Evolutionary conservation across 2,113 vertebrate genomes (phyloP), one percentile per base, ranked within the genome.

Genomic region (Nipponia nippon): DNA sequence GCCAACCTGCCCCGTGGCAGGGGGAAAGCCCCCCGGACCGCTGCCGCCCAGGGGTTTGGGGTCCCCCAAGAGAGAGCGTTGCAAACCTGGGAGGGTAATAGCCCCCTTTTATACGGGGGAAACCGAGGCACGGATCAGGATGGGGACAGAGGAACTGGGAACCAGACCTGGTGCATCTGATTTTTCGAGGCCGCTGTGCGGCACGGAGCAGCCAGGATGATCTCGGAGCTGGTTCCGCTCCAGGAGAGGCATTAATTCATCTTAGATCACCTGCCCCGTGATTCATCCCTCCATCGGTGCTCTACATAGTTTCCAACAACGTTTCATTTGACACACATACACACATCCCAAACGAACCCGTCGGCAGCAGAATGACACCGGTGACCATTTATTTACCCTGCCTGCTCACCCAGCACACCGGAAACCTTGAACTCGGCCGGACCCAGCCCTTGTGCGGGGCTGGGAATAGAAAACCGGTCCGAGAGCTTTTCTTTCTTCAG

Each of bases 51-150:
- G 26, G 17, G 34, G 19, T 0, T 32, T 4, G 30, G 46, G 5
- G 18, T 55, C 19, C 32, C n/a, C 7, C 15, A 11, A 2, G 30
- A 25, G 46, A 36, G 22, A 11, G 17, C 0, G 0, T 2, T 2
- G 11, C 21, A 8, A 61, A 21, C 49, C 16, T 0, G 1, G 10
- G 0, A 71, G 46, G 46, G 22, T 2, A 18, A 10, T 0, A 13
- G 6, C n/a, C 3, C 58, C 5, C 7, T 62, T 30, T 4, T 34
- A 7, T 1, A 0, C 5, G 0, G 19, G 76, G 79, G 87, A 89
- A 91, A 89, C 83, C 2, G 63, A 89, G 88, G 72, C 76, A 66
- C 1, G 0, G 44, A 6, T 22, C 23, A 1, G 38, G 20, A 5
- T 12, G 59, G 53, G 38, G 27, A 5, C 3, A n/a, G 58, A 50